A percentile compares a stretch with the other conserved stretches of the same genome.
Conservation (phyloP, 2,888 invertebrate species). For the Sycophila texana region DNA sequence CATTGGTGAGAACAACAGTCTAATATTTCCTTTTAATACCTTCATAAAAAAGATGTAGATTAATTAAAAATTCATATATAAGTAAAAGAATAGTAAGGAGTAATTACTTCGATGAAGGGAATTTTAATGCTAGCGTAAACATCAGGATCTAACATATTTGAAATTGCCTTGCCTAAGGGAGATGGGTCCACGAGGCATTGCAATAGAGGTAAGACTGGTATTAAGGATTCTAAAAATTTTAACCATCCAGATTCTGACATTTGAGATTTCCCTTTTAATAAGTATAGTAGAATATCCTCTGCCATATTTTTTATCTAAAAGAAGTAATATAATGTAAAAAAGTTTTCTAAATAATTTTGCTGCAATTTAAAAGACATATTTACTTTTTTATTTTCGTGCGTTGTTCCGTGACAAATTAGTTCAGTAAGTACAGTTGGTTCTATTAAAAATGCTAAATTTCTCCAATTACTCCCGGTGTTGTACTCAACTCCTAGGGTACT, state of each 20-base stretch:
- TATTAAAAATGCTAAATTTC: constrained; percentile 78
- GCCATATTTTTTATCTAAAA: constrained; percentile 79
- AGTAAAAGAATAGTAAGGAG: neutral
- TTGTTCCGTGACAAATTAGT: constrained; percentile 81
- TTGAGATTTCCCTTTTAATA: constrained; percentile 81
- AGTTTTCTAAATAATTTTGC: neutral
- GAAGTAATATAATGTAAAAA: constrained; percentile 33
- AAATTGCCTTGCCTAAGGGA: constrained; percentile 79
- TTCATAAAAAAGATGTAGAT: constrained; percentile 56
- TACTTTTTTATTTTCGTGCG: constrained; percentile 71
- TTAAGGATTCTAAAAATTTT: constrained; percentile 78
- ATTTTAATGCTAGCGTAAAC: constrained; percentile 80
- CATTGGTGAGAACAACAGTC: constrained; percentile 76
- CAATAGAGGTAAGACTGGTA: constrained; percentile 80
- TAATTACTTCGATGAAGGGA: constrained; percentile 77
- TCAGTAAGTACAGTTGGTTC: constrained; percentile 80
- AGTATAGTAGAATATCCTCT: constrained; percentile 80
- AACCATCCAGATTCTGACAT: constrained; percentile 81
- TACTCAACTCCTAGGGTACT: constrained; percentile 77
- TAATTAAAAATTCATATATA: neutral
- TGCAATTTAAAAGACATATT: neutral
- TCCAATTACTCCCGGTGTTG: constrained; percentile 75
- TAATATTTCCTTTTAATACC: constrained; percentile 77
- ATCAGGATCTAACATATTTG: constrained; percentile 82
- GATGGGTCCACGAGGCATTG: constrained; percentile 79